Evolutionary conservation across 2,113 vertebrate genomes (phyloP).

Genomic region (Heterocephalus glaber): DNA sequence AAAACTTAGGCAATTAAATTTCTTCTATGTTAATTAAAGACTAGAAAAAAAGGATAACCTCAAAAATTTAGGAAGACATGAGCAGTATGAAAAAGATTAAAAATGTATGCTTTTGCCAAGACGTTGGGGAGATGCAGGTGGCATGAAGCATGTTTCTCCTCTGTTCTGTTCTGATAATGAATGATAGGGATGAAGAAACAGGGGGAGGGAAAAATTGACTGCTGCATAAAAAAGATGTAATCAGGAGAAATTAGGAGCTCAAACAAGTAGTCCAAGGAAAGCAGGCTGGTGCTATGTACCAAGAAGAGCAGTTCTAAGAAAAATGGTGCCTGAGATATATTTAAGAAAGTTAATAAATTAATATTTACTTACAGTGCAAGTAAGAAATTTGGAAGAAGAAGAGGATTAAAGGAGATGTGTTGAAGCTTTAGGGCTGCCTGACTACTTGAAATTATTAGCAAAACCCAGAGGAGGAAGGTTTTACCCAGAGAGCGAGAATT

Average conservation of each 20-base stretch:
- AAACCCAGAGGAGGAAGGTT: neutral
- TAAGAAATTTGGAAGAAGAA: neutral
- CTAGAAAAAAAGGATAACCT: neutral
- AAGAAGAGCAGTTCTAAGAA: neutral
- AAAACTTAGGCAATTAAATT: conserved; percentile 28
- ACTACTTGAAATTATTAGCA: neutral
- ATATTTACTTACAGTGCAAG: neutral
- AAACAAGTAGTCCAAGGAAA: neutral
- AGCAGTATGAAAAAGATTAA: neutral
- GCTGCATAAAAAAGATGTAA: neutral
- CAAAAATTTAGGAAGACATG: neutral
- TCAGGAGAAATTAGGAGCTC: neutral
- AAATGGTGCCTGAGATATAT: neutral
- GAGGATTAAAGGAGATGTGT: neutral
- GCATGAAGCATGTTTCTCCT: neutral
- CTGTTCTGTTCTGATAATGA: neutral
- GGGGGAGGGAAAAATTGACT: neutral
- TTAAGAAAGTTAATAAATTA: neutral
- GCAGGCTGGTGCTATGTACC: no score
- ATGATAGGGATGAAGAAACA: neutral
- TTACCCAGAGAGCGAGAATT: neutral
- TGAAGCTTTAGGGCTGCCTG: neutral
- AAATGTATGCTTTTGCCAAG: neutral
- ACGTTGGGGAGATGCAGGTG: neutral
- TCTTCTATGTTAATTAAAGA: conserved; percentile 1